Evolutionary conservation across 2,888 invertebrate genomes (phyloP).

Genomic region (Amphiduros pacificus): DNA sequence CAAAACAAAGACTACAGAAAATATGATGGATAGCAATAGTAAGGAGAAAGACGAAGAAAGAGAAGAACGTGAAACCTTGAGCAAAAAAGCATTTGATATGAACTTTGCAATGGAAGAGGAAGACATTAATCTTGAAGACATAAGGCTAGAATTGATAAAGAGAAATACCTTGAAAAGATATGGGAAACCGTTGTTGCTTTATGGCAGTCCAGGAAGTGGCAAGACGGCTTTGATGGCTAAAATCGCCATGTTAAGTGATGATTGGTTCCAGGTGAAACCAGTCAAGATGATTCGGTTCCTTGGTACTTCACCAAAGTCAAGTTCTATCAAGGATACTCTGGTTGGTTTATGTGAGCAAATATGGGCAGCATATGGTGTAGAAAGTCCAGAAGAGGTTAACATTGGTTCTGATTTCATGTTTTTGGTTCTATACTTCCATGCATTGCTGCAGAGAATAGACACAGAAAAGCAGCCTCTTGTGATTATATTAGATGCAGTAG

Average conservation of each 20-base stretch:
- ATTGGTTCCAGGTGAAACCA: slow-evolving; percentile 35
- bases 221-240: slow-evolving; percentile 48
- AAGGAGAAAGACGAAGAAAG: neutral
- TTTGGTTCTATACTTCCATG: slow-evolving; percentile 36
- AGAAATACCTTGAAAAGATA: slow-evolving; percentile 1
- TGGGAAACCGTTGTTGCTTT: slow-evolving; percentile 37
- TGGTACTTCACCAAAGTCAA: slow-evolving; percentile 40
- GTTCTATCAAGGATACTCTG: slow-evolving; percentile 35
- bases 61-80: neutral
- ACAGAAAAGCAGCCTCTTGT: slow-evolving; percentile 34
- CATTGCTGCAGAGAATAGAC: slow-evolving; percentile 40
- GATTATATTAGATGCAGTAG: slow-evolving; percentile 46
- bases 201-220: slow-evolving; percentile 46
- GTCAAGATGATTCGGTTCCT: slow-evolving; percentile 41
- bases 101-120: slow-evolving; percentile 7
- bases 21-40: too few relatives aligned
- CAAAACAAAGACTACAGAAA: too few relatives aligned
- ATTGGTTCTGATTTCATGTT: slow-evolving; percentile 36
- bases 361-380: slow-evolving; percentile 33
- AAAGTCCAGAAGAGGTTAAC: slow-evolving; percentile 32
- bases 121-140: neutral
- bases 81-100: neutral
- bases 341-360: slow-evolving; percentile 40
- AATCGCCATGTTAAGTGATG: slow-evolving; percentile 30
- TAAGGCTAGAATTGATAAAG: neutral